Evolutionary conservation across 1,140 invertebrate species (phyloP), one percentile per base, ranked within the genome.

Genomic region (Sycophaga agraensis): DNA sequence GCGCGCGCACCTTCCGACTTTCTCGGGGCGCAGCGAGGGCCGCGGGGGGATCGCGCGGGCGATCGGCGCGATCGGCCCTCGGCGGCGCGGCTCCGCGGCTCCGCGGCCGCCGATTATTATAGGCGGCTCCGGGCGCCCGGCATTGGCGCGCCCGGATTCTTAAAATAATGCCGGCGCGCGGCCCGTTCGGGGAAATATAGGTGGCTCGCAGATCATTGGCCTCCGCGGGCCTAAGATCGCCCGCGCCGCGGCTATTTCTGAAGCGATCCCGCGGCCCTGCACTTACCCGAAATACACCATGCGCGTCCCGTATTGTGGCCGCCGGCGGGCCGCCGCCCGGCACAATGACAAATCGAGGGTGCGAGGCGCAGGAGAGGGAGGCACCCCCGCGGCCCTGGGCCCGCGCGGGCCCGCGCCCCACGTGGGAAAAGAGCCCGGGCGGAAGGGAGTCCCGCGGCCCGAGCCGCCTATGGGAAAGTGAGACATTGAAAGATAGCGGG

Each of bases 161-260:
- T 61, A 61, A 61, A 61, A 61, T 61, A 61, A 61, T 61, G 59
- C 45, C 22, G 24, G 43, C 51, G 59, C 59, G 43, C 22, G 5
- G 59, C 50, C n/a, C n/a, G n/a, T 63, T 63, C 61, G 61, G 16
- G 61, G 61, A 63, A 63, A 63, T 63, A 53, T 63, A 63, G 61
- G 61, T 63, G 61, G 39, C 61, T 58, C 28, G 11, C 28, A 31
- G 61, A 63, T 63, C 61, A 63, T 63, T 63, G 61, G 61, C 61
- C 61, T 63, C 61, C 54, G 35, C 48, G 17, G 6, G 37, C 37
- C 6, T 6, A 11, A 6, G 37, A 11, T n/a, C 37, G 37, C 37
- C n/a, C 45, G 24, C 45, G 24, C 2, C n/a, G 21, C 43, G 42
- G 59, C 59, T 62, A 56, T 62, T 62, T 62, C 26, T 50, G 37